Evolutionary conservation across 2,888 invertebrate species (phyloP).

Genomic region (Synanthedon tipuliformis): DNA sequence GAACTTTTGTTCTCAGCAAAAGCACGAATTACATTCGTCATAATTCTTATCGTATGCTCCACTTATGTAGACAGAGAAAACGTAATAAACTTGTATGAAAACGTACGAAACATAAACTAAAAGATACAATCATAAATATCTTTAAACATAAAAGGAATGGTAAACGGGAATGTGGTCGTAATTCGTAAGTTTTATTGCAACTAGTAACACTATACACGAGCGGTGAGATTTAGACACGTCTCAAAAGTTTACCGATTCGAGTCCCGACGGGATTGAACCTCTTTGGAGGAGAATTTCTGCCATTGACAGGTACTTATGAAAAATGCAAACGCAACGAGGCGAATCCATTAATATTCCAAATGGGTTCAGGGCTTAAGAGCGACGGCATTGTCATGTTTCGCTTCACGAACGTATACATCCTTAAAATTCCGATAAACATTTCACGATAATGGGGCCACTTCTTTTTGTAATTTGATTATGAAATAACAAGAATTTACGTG

Average conservation of each 20-base stretch:
- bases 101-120: no score
- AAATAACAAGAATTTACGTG: background rate
- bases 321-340: conserved; percentile 5
- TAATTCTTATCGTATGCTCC: no score
- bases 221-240: background rate
- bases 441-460: background rate
- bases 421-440: background rate
- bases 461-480: background rate
- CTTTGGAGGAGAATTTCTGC: conserved; percentile 11
- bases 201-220: background rate
- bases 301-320: conserved; percentile 13
- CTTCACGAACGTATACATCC: background rate
- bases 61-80: no score
- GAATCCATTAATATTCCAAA: conserved; percentile 20
- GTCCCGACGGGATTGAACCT: conserved; percentile 4
- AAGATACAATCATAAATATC: no score
- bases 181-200: background rate
- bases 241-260: background rate
- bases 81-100: no score
- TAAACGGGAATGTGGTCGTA: no score
- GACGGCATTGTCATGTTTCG: conserved; percentile 6
- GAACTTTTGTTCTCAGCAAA: no score
- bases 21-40: no score
- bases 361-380: conserved; percentile 17
- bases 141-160: no score